Evolutionary conservation across 1,140 invertebrate species (phyloP).

Genomic region (Mamestra configurata): DNA sequence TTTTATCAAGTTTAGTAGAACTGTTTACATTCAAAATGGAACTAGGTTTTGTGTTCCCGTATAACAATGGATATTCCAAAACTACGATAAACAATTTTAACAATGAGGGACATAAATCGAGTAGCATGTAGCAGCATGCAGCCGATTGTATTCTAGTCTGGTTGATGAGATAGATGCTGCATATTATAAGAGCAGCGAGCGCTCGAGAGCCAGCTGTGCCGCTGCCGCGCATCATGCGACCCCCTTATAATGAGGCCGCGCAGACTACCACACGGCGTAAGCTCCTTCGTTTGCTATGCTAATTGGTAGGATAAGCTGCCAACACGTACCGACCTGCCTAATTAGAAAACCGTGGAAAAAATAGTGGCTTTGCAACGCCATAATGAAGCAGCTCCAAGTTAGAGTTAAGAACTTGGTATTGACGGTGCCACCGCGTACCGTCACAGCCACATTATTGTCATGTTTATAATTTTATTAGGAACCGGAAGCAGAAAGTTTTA

Average conservation of each 20-base stretch:
- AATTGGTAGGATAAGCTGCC: slow-evolving; percentile 66
- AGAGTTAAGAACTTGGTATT: slow-evolving; percentile 18
- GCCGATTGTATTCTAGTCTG: background rate
- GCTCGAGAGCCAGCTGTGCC: slow-evolving; percentile 49
- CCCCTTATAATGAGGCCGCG: slow-evolving; percentile 59
- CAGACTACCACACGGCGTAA: slow-evolving; percentile 47
- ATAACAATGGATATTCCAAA: slow-evolving; percentile 7
- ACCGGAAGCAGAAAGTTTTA: slow-evolving; percentile 8
- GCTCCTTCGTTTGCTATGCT: slow-evolving; percentile 68
- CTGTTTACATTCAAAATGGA: background rate
- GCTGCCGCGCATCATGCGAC: slow-evolving; percentile 56
- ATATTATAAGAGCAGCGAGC: slow-evolving; percentile 48
- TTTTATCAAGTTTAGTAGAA: background rate
- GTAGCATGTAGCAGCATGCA: background rate
- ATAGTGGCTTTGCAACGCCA: slow-evolving; percentile 40
- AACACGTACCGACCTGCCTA: slow-evolving; percentile 57
- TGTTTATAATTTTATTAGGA: slow-evolving; percentile 17
- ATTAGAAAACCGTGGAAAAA: slow-evolving; percentile 57
- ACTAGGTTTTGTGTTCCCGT: slow-evolving; percentile 22
- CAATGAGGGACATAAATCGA: slow-evolving; percentile 25
- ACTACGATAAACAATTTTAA: slow-evolving; percentile 25
- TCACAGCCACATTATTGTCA: slow-evolving; percentile 17
- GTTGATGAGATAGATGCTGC: slow-evolving; percentile 19
- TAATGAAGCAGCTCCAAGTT: slow-evolving; percentile 29
- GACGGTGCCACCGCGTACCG: slow-evolving; percentile 39